Base-by-base conservation (phyloP, 2,797 vertebrate genomes). In the Gallirallus australis region DNA sequence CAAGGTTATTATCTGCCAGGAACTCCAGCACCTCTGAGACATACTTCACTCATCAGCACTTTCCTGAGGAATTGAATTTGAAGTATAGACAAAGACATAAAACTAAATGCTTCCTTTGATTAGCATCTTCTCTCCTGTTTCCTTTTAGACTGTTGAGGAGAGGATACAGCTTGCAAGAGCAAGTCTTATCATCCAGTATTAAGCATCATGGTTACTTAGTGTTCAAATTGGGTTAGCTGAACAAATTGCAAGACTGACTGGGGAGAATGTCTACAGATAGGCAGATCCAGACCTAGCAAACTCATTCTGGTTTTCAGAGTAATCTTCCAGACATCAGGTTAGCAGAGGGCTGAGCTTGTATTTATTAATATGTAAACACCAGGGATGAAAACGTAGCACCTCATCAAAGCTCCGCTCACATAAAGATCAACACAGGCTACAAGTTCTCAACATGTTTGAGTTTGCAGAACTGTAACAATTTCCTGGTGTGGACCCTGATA, bases 331-430 rank as follows among this genome's bases (percentile, higher is more conserved):
- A 57, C 37, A 30, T 61, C 25, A 12, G 20, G 69, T 28, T 1
- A 37, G 28, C 5, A 20, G 4, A 59, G 21, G 31, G 47, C 2
- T 42, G 35, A 13, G 23, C 33, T 31, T 13, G 1, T 54, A 23
- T 23, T 80, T 71, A 39, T 63, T 54, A 25, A 30, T 21, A 21
- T 3, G 7, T 33, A 70, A 73, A 75, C 25, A 63, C 2, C 47
- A 30, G 19, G n/a, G 45, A 39, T 35, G 82, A 79, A 28, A 9
- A 52, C 0, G 0, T 1, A 77, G 18, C 30, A 52, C 12, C 57
- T 71, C 39, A 47, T 9, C 25, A 78, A 69, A 75, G 53, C 61
- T 78, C 53, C 61, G 3, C 12, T 35, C 1, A 0, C 12, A 40
- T 2, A 2, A 64, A 42, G 6, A 47, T 11, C 59, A n/a, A 54